Evolutionary conservation across 2,113 vertebrate genomes (phyloP), one percentile per base, ranked within the genome.

Genomic region (Ellobius talpinus): DNA sequence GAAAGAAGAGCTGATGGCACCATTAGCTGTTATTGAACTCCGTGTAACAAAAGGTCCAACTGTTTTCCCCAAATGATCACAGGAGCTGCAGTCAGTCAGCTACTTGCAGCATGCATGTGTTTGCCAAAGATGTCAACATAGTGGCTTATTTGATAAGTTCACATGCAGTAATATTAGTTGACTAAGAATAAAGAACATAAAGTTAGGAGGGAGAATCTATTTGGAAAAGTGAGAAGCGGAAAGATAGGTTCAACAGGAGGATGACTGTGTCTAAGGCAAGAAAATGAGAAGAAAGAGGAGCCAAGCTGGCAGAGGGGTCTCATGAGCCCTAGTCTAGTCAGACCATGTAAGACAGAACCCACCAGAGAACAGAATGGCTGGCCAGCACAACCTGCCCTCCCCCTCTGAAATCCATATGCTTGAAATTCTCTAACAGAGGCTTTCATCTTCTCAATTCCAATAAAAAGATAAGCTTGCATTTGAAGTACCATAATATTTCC

Each of bases 361-460:
- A 90, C 61, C 73, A 85, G 78, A 78, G 19, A 90, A 91, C n/a
- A 93, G 47, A 92, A 77, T 31, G 24, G 26, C 7, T n/a, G 55
- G 10, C 33, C 13, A 85, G 87, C 26, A 84, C 17, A 87, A 17
- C 45, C 66, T 92, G 81, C 39, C 39, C 47, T 93, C 3, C 9
- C 50, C 39, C 26, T 68, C 47, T 39, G 36, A 39, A 95, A 81
- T 79, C 89, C 7, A 72, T 10, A 72, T 8, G 6, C 42, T 5
- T 66, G 55, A 82, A 95, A 82, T 36, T 58, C 72, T 26, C n/a
- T 84, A 95, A 77, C 55, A 72, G 52, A 39, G 87, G 3, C 76
- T 91, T 86, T 10, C 61, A 86, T 47, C 89, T 81, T 82, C 65
- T 26, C 81, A 94, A 94, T 82, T 90, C 73, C 63, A 82, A 84